phyloP scores from a whole-genome alignment of 2,797 vertebrate species.

The Pangasius sanitwongsei region DNA sequence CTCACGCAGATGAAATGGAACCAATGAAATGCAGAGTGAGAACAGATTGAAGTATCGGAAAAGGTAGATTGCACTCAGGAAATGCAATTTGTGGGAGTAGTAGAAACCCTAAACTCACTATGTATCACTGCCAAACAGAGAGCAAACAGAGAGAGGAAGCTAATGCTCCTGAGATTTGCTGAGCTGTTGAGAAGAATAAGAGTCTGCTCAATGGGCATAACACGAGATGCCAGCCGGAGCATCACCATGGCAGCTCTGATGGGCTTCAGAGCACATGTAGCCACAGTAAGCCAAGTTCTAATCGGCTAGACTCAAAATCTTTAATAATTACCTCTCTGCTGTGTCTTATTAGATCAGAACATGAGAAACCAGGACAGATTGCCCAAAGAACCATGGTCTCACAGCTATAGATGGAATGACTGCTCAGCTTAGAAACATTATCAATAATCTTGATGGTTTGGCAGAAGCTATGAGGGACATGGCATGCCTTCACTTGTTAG shows the following conservation, averaged over 20 bases:
- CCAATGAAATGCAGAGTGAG: conserved; percentile 19
- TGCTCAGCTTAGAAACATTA: conserved; percentile 2
- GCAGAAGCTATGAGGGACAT: not conserved
- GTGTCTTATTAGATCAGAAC: conserved; percentile 12
- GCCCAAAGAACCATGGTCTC: not conserved
- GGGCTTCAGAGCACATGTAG: conserved; percentile 19
- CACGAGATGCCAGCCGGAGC: not conserved
- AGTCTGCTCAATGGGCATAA: conserved; percentile 3
- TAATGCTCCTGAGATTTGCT: conserved; percentile 28
- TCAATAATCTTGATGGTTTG: not conserved
- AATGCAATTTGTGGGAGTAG: conserved; percentile 14
- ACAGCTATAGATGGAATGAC: not conserved
- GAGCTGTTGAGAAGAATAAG: not conserved
- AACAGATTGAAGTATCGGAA: conserved; percentile 15
- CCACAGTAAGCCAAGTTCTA: conserved; percentile 16
- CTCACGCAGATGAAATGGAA: conserved; percentile 17
- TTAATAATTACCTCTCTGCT: conserved; percentile 21
- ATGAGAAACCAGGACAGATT: not conserved
- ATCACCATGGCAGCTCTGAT: conserved; percentile 32
- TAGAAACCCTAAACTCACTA: conserved; percentile 2
- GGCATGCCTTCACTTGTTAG: conserved; percentile 58
- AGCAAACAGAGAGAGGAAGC: conserved; percentile 11
- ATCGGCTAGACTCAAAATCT: conserved; percentile 17
- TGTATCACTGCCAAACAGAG: not conserved
- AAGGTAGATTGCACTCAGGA: not conserved